phyloP scores from a whole-genome alignment of 35 echinoderm and acorn worm genomes.

The Stichopus chloronotus region DNA sequence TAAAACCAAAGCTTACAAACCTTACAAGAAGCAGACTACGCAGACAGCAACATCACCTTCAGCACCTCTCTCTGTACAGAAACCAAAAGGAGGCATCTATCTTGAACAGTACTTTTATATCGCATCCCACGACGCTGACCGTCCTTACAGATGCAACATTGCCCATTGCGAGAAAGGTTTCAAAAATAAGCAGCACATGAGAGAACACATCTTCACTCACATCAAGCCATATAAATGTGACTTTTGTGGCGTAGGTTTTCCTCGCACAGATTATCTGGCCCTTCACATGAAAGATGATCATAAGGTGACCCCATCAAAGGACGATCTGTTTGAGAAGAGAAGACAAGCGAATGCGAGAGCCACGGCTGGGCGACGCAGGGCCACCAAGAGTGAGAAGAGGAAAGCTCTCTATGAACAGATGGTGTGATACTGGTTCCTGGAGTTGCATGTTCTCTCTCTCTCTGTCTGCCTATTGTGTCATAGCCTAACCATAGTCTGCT shows the following conservation, averaged over 20 bases:
- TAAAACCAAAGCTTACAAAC: background rate
- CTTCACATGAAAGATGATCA: conserved; percentile 95
- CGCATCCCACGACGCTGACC: background rate
- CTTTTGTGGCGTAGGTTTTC: conserved; percentile 77
- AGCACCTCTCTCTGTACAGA: background rate
- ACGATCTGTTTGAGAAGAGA: conserved; percentile 87
- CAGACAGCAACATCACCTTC: background rate
- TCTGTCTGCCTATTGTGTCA: no score
- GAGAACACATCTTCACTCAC: conserved; percentile 98
- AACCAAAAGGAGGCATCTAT: background rate
- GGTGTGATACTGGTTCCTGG: background rate
- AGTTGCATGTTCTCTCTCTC: background rate
- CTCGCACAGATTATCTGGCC: conserved; percentile 93
- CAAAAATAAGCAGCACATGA: conserved; percentile 97
- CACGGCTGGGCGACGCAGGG: conserved; percentile 66
- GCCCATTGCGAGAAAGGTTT: conserved; percentile 80
- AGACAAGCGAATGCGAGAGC: conserved; percentile 88
- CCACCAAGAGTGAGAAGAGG: conserved; percentile 71
- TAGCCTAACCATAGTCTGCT: background rate
- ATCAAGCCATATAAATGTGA: conserved; percentile 96
- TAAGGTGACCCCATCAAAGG: conserved; percentile 77
- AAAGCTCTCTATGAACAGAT: conserved; percentile 41
- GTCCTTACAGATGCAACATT: conserved; percentile 78
- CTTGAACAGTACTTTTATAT: conserved; percentile 41
- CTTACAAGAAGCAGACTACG: background rate